Percentiles rank a stretch among this genome's conserved stretches.
These are phyloP conservation scores for Porites lutea DNA, from an alignment of 64 coral and sea anemone genomes.

Conservation along the genomic window DNA sequence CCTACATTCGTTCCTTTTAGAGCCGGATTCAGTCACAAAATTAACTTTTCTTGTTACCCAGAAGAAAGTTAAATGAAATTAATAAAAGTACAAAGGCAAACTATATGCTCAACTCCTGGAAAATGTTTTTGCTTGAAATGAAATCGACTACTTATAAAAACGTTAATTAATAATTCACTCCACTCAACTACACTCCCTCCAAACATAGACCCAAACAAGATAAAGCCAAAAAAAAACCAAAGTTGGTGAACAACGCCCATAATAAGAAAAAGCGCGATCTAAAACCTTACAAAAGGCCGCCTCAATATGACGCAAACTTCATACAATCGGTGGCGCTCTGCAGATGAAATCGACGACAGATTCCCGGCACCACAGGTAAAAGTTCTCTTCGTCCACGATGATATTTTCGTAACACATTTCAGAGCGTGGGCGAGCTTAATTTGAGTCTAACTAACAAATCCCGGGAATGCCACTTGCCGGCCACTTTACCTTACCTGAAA, in stretches of 20 bases:
- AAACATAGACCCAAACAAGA: slow-evolving; percentile 56
- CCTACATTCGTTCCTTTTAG: not conserved
- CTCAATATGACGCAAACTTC: slow-evolving; percentile 23
- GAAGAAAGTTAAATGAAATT: not conserved
- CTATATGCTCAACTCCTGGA: not conserved
- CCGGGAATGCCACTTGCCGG: slow-evolving; percentile 46
- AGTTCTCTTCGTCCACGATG: slow-evolving; percentile 14
- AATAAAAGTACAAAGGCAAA: not conserved
- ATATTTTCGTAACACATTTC: slow-evolving; percentile 64
- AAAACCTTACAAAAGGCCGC: slow-evolving; percentile 22
- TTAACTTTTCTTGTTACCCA: not conserved
- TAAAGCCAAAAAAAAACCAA: slow-evolving; percentile 37
- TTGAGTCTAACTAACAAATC: slow-evolving; percentile 59
- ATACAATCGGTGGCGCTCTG: slow-evolving; percentile 15
- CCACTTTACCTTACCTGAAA: slow-evolving; percentile 46
- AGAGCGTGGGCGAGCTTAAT: slow-evolving; percentile 59
- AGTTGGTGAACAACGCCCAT: slow-evolving; percentile 49
- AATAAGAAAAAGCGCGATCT: slow-evolving; percentile 40
- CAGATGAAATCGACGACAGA: slow-evolving; percentile 53
- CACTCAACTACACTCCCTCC: slow-evolving; percentile 57
- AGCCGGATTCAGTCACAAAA: not conserved
- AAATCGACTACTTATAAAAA: slow-evolving; percentile 57
- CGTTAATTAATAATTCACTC: slow-evolving; percentile 61
- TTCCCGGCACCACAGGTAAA: slow-evolving; percentile 29
- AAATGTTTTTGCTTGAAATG: slow-evolving; percentile 40